Conservation (phyloP, 2,888 invertebrate species). For the Temnothorax rugatulus region DNA sequence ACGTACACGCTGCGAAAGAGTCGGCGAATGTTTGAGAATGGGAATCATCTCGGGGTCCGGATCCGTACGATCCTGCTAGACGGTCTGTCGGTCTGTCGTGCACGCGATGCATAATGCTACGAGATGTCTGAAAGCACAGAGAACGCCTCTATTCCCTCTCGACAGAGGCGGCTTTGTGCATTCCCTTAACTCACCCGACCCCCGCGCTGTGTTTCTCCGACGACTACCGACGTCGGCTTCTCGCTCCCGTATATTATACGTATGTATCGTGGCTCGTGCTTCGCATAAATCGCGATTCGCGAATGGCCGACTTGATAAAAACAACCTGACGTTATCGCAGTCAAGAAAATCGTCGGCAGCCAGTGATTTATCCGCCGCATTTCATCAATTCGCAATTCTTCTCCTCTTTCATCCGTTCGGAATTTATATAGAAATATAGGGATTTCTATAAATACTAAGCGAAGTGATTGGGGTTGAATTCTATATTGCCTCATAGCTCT, state of each 20-base stretch:
- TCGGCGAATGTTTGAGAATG: not conserved
- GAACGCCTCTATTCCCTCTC: constrained; percentile 73
- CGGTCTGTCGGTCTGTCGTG: constrained; percentile 70
- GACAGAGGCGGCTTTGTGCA: constrained; percentile 76
- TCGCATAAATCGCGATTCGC: constrained; percentile 36
- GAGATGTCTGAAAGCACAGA: constrained; percentile 76
- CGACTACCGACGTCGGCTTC: constrained; percentile 54
- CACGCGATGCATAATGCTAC: constrained; percentile 71
- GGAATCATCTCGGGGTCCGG: constrained; percentile 9
- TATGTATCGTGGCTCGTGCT: constrained; percentile 31
- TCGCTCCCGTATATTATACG: not conserved
- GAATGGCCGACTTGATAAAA: constrained; percentile 35
- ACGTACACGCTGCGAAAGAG: not conserved
- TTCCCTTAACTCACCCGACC: constrained; percentile 69
- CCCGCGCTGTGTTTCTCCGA: constrained; percentile 48
- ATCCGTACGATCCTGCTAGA: constrained; percentile 59
- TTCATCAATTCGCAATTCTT: constrained; percentile 9
- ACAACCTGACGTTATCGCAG: constrained; percentile 39
- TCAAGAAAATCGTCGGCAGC: constrained; percentile 8
- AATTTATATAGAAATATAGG: constrained; percentile 11
- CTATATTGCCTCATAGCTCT: not conserved
- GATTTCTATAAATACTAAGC: not conserved
- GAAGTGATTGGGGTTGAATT: not conserved
- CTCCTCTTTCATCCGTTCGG: not conserved
- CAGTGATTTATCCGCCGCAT: constrained; percentile 33